Base-by-base conservation (phyloP, 2,888 invertebrate genomes). In the Eumerus sabulonum region DNA sequence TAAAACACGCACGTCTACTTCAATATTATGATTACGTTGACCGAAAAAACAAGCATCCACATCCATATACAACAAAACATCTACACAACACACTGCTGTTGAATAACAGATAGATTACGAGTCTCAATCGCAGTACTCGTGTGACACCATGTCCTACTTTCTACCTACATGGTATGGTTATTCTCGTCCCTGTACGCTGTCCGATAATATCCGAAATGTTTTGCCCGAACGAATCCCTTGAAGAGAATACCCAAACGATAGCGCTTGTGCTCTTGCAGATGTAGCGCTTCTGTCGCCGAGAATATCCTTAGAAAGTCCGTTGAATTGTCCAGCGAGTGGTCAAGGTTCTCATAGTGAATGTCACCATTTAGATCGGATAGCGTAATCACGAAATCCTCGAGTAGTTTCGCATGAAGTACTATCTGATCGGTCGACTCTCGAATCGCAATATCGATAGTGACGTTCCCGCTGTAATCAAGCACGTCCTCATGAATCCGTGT, bases 151-250 rank as follows among this genome's bases (percentile, higher is more conserved):
- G 27, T 27, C 27, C 27, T 7, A 27, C 1, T 16, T 40, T 12
- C 9, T 77, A 86, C 88, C 85, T 83, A 88, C 88, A 84, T 83
- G n/a, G 92, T 85, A 11, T 85, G 84, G 38, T 83, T 88, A 11
- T 81, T 35, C 18, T 82, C 81, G 44, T 89, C 86, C 16, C 73
- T 54, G 64, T 92, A 93, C 1, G 89, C 90, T 38, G 92, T 91
- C 19, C 91, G 88, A 82, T 93, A 93, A 19, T 94, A 90, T 16
- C 94, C 94, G 66, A 91, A 91, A 85, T 93, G 90, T 44, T 92
- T 91, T 14, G 89, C 89, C 38, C 91, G 91, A 66, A 93, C 91
- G 1, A 86, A 85, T 0, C 92, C 93, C 0, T 85, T 86, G 83
- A 92, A 95, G 0, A 89, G 85, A 73, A 94, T 92, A 67, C 89